Evolutionary conservation across 2,113 vertebrate species (phyloP), one percentile per base, ranked within the genome.

Genomic region (Platysteira castanea): DNA sequence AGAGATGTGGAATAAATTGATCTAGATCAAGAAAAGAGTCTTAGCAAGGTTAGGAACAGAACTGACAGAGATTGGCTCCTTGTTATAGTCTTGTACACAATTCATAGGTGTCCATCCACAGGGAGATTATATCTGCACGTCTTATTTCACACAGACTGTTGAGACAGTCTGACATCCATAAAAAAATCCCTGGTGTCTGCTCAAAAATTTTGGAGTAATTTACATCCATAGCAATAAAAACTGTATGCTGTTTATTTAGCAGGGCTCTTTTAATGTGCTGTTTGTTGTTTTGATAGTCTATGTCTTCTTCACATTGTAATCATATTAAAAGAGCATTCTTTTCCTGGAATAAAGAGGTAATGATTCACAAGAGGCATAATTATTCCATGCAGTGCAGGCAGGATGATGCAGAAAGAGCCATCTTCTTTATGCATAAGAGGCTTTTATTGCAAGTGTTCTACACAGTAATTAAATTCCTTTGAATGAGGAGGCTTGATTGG

Each of bases 361-460:
- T 91, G 80, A 95, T 94, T 97, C 94, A 85, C 86, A 90, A 94
- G 95, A 47, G 67, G 87, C 75, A 59, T 95, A 90, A 92, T 93
- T 96, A 88, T 94, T 92, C 88, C 86, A 86, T 69, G 90, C 2
- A 37, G 65, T 71, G 71, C 85, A 92, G 46, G 35, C 75, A 77
- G 88, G 73, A 74, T 76, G 44, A 88, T 89, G 42, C 21, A 75
- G 73, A 89, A 91, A 94, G 57, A 87, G 56, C 52, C 81, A 53
- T 96, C 93, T 91, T 80, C 95, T 93, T 95, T 94, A 86, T 95
- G 76, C 19, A 7, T 81, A 95, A 90, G 79, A 93, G 91, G 90
- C 92, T 96, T 96, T 96, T 89, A 96, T 68, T 90, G 79, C 92
- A 96, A 96, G 92, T 95, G 93, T 92, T 96, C 96, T 96, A 95